A percentile compares a stretch with the other conserved stretches of the same genome.
These are phyloP conservation scores for Andricus grossulariae DNA, from an alignment of 1,140 invertebrate species.

Conservation along the genomic window DNA sequence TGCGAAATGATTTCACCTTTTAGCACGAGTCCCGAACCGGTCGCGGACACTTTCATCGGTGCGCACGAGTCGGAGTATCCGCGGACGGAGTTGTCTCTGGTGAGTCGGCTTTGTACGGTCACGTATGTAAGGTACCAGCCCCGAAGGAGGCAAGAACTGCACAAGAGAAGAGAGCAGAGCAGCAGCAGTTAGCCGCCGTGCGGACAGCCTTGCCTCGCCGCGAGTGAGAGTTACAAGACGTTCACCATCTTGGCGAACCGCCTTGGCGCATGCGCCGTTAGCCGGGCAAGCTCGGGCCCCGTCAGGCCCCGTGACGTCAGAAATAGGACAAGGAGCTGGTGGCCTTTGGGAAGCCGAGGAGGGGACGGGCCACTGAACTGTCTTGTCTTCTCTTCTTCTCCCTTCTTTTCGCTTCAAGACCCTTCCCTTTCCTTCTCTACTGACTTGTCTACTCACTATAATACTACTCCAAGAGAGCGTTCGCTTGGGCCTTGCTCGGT, in stretches of 20 bases:
- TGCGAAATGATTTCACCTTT: background rate
- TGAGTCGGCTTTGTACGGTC: background rate
- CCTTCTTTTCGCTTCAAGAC: constrained; percentile 33
- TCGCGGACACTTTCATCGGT: constrained; percentile 43
- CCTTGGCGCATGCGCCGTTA: constrained; percentile 63
- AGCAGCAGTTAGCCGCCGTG: constrained; percentile 54
- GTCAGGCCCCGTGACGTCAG: constrained; percentile 67
- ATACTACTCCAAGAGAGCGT: background rate
- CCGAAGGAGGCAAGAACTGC: constrained; percentile 13
- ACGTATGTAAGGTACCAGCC: constrained; percentile 32
- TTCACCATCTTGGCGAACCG: constrained; percentile 71
- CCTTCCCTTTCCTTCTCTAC: constrained; percentile 48
- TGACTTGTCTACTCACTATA: background rate
- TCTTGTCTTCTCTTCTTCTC: constrained; percentile 57
- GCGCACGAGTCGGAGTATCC: constrained; percentile 29
- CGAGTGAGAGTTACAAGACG: constrained; percentile 69
- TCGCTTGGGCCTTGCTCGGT: background rate
- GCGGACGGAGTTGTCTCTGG: constrained; percentile 34
- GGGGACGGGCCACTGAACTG: constrained; percentile 65
- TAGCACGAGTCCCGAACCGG: constrained; percentile 17
- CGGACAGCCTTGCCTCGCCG: constrained; percentile 61
- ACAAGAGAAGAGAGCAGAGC: constrained; percentile 30
- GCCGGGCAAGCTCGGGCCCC: constrained; percentile 43
- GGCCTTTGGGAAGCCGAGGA: constrained; percentile 51
- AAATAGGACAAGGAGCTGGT: constrained; percentile 70